Base-by-base conservation (phyloP, 2,113 vertebrate genomes). In the Phalacrocorax pelagicus region DNA sequence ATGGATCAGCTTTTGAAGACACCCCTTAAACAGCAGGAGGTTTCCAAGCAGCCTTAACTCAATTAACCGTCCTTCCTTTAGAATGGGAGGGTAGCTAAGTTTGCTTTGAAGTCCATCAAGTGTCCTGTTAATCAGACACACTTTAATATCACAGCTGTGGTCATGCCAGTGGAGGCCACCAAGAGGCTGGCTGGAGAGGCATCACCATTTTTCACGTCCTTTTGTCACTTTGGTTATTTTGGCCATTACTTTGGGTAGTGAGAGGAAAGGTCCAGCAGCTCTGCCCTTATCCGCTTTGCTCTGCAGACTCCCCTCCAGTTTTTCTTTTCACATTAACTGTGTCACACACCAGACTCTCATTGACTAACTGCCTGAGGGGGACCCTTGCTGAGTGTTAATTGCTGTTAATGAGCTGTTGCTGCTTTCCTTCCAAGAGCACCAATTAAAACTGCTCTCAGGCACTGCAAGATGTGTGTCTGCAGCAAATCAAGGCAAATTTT, bases 321-420 rank as follows among this genome's bases (percentile, higher is more conserved):
- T 92, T 94, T 63, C 88, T 71, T 92, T 91, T 80, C 84, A 59
- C 78, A 82, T 92, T 62, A 95, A 82, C 78, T 47, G 89, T 96
- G 95, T 96, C 94, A 90, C 84, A 95, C 91, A 95, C 84, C 92
- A 95, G 74, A 65, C 46, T 95, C 93, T 91, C 88, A 75, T 44
- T 85, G 87, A 96, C 85, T 90, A 82, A 93, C 82, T 92, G 96
- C 95, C 91, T 7, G 15, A 94, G 91, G 94, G 96, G 54, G 51
- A 83, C 71, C 73, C 91, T 91, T 4, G 12, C 95, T 94, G 89
- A 86, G 97, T 90, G 96, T 90, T 97, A 97, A 97, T 95, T 97
- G 94, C 87, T 92, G 87, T 55, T 97, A 97, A 96, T 96, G 94
- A 97, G 89, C 94, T 96, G 91, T 86, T 95, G 84, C 79, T 86